Evolutionary conservation across 2,888 invertebrate species (phyloP), one percentile per base, ranked within the genome.

Genomic region (Eucera pruinosa): DNA sequence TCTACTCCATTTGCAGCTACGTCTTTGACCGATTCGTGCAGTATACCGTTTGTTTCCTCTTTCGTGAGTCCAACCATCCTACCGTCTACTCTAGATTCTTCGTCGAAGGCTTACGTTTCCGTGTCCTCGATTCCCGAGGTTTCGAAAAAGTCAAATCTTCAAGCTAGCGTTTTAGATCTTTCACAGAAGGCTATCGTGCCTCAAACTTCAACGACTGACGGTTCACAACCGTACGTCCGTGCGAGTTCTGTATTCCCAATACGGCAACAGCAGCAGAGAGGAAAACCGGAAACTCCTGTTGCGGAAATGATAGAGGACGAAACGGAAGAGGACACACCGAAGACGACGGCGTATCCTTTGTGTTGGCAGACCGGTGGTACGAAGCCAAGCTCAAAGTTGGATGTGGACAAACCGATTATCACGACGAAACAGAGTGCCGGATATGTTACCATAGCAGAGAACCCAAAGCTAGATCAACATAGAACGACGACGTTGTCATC

Each of bases 391-490:
- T 48, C 57, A 0, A 78, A 60, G 15, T 11, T 80, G 61, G 60
- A 76, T 36, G 13, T 60, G 61, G 76, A 82, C n/a, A 72, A 72
- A 58, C 18, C 70, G 2, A 58, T 82, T 20, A 72, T 75, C 48
- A 57, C 64, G 45, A 62, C 61, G n/a, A 83, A 86, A 41, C 68
- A 69, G 52, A 78, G 43, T 15, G 48, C 80, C n/a, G 90, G 90
- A 23, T 91, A 91, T 54, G 90, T 91, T 27, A 86, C 89, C 33
- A 80, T 91, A 20, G 85, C 87, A 2, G 86, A 87, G 60, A 85
- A 85, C 70, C 81, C 86, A 2, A 73, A 79, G 41, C 20, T 75
- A 47, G 81, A 84, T n/a, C 83, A 81, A 55, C 80, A 82, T 66
- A 54, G 68, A 47, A 33, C 57, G 4, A 39, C 80, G 18, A 61